Conservation (phyloP, 2,888 invertebrate species). For the Anoplius nigerrimus region DNA sequence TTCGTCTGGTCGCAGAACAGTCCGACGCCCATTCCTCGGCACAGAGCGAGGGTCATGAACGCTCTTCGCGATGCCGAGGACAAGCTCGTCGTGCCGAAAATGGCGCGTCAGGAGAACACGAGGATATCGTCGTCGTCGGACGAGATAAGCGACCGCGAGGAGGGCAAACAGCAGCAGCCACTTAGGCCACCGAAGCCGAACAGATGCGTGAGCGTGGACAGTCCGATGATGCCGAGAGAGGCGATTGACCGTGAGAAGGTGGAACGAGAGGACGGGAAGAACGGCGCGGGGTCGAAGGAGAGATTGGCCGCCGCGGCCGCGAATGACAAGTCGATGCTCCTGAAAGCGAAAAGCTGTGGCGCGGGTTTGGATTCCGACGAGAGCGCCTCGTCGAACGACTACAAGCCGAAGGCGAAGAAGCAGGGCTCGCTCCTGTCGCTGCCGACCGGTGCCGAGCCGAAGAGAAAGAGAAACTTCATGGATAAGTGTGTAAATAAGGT, state of each 20-base stretch:
- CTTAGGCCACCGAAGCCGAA: conserved; percentile 28
- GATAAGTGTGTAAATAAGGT: conserved; percentile 77
- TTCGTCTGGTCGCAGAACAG: not conserved
- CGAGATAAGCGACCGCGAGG: too few relatives aligned
- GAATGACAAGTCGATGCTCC: conserved; percentile 54
- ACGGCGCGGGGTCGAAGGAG: not conserved
- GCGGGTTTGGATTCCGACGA: conserved; percentile 67
- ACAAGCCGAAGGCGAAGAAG: conserved; percentile 51
- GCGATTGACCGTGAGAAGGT: too few relatives aligned
- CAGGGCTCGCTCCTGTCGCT: conserved; percentile 78
- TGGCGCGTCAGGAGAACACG: conserved; percentile 1
- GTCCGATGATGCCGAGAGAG: too few relatives aligned
- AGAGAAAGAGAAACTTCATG: conserved; percentile 88
- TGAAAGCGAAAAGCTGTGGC: conserved; percentile 69
- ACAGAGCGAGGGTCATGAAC: conserved; percentile 18
- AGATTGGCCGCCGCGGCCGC: conserved; percentile 6
- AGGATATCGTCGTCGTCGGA: conserved; percentile 8
- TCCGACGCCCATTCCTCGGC: conserved; percentile 37
- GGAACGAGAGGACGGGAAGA: not conserved
- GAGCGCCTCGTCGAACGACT: conserved; percentile 60
- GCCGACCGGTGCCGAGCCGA: conserved; percentile 79
- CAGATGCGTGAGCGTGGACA: conserved; percentile 32
- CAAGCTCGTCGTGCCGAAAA: conserved; percentile 10
- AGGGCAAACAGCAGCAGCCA: too few relatives aligned
- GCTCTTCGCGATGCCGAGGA: too few relatives aligned